A percentile compares a stretch with the other conserved stretches of the same genome.
Conservation (phyloP, 2,113 vertebrate genomes). For the Machaerirhynchus nigripectus region DNA sequence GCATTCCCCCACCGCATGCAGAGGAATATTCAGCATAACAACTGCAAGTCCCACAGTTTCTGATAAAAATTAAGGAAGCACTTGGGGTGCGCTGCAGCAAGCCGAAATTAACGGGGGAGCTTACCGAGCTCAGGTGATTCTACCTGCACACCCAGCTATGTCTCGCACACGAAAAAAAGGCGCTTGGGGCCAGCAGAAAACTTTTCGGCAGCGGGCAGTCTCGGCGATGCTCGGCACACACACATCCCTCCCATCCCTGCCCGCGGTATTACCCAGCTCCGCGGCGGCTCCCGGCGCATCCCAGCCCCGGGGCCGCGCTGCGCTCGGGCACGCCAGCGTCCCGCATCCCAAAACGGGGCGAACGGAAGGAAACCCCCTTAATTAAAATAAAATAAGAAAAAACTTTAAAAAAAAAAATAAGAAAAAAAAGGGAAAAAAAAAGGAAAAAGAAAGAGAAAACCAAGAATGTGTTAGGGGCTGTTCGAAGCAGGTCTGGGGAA, state of each 20-base stretch:
- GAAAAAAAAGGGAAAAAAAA: neutral
- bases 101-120: neutral
- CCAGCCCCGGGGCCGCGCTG: neutral
- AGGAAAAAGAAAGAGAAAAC: fast-evolving
- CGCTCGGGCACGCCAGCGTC: neutral
- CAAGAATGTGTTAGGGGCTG: too few relatives aligned
- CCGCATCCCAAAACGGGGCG: neutral
- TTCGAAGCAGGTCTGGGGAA: neutral
- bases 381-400: neutral
- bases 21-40: fast-evolving
- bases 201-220: neutral
- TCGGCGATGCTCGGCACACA: neutral
- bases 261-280: neutral
- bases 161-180: neutral
- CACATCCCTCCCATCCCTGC: neutral
- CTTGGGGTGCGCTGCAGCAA: neutral
- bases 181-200: neutral
- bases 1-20: neutral
- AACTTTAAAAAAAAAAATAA: fast-evolving
- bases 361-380: neutral
- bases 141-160: neutral
- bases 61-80: neutral
- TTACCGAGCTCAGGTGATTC: neutral
- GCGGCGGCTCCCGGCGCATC: neutral
- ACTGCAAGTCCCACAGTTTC: neutral